Conservation (phyloP, 2,797 vertebrate species). For the Pygocentrus nattereri region DNA sequence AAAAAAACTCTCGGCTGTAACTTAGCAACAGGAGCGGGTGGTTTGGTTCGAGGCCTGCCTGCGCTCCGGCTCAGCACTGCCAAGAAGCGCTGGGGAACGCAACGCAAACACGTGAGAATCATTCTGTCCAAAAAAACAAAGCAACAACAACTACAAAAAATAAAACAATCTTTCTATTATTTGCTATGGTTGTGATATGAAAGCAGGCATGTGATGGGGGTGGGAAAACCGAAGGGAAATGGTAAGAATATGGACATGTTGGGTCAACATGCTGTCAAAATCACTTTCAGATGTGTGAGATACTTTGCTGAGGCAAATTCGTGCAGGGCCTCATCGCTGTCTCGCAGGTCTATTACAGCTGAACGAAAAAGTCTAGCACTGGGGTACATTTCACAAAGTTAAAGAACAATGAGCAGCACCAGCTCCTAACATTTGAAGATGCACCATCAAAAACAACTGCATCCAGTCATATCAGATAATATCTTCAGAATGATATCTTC, state of each 20-base stretch:
- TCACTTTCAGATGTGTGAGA: not conserved
- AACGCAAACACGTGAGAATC: conserved; percentile 55
- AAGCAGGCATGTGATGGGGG: not conserved
- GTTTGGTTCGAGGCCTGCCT: conserved; percentile 80
- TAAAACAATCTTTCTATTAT: conserved; percentile 25
- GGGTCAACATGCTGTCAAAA: conserved; percentile 13
- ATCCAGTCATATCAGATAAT: no score
- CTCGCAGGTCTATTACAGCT: not conserved
- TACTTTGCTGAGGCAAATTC: not conserved
- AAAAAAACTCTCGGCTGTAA: conserved; percentile 79
- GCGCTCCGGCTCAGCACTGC: conserved; percentile 71
- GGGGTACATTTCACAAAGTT: not conserved
- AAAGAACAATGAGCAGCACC: not conserved
- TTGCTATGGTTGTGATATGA: not conserved
- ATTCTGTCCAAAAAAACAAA: conserved; percentile 48
- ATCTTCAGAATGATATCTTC: no score
- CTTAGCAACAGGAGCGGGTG: conserved; percentile 84
- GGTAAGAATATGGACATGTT: not conserved
- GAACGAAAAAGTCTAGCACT: not conserved
- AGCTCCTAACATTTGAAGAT: no score
- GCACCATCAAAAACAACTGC: no score
- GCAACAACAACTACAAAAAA: conserved; percentile 27
- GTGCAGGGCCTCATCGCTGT: not conserved
- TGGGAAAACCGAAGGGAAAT: not conserved
- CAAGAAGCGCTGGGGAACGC: conserved; percentile 68